Conservation (phyloP, 2,113 vertebrate genomes). For the Oreochromis tanganicae region DNA sequence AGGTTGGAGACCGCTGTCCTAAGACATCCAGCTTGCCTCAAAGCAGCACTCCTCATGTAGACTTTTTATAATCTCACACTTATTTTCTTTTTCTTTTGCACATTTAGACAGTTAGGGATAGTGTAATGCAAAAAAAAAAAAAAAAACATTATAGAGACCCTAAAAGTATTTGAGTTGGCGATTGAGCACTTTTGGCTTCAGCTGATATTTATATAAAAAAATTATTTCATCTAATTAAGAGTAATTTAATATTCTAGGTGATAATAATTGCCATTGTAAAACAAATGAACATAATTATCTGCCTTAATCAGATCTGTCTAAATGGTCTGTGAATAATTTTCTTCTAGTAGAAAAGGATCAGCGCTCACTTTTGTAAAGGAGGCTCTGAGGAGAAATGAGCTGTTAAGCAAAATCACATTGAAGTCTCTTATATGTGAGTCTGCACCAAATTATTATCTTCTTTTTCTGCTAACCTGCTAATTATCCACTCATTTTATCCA, state of each 20-base stretch:
- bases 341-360: background rate
- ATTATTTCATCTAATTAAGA: background rate
- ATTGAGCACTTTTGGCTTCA: background rate
- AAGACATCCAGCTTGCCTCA: background rate
- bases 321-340: slow-evolving; percentile 9
- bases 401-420: background rate
- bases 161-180: background rate
- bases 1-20: background rate
- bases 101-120: slow-evolving; percentile 22
- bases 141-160: background rate
- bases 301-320: background rate
- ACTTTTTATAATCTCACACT: background rate
- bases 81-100: background rate
- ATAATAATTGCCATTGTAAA: slow-evolving; percentile 1
- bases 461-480: background rate
- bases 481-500: background rate
- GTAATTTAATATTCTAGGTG: background rate
- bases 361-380: background rate
- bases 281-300: slow-evolving; percentile 2
- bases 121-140: slow-evolving; percentile 28
- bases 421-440: background rate
- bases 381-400: background rate
- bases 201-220: background rate
- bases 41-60: background rate
- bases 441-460: background rate